A percentile compares a stretch with the other conserved stretches of the same genome.
These are phyloP conservation scores for Mechanitis mazaeus DNA, from an alignment of 2,888 invertebrate species.

Conservation along the genomic window DNA sequence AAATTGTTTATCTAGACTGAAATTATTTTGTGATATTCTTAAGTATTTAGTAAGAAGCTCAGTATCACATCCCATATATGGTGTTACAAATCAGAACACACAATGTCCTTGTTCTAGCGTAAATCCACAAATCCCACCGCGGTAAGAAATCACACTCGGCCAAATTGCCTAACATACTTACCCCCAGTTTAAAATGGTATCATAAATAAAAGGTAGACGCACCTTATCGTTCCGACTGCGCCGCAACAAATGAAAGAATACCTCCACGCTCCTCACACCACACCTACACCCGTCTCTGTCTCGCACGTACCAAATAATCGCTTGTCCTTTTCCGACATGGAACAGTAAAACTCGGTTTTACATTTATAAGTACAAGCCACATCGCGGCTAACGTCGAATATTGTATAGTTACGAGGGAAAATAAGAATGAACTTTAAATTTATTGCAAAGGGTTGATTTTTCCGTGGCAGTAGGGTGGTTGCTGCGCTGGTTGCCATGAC, in stretches of 20 bases:
- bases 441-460: slow-evolving; percentile 35
- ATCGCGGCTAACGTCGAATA: slow-evolving; percentile 36
- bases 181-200: slow-evolving; percentile 72
- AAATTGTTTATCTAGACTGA: too few relatives aligned
- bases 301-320: slow-evolving; percentile 28
- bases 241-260: slow-evolving; percentile 69
- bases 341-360: slow-evolving; percentile 66
- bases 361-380: slow-evolving; percentile 74
- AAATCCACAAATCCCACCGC: slow-evolving; percentile 38
- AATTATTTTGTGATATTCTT: too few relatives aligned
- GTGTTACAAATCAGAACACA: slow-evolving; percentile 22
- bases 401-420: slow-evolving; percentile 1
- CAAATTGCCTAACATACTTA: slow-evolving; percentile 62
- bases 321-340: slow-evolving; percentile 32
- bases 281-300: slow-evolving; percentile 31
- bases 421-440: slow-evolving; percentile 34
- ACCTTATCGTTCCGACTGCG: slow-evolving; percentile 60
- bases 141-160: slow-evolving; percentile 49
- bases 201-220: slow-evolving; percentile 72
- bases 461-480: slow-evolving; percentile 20
- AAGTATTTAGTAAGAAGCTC: too few relatives aligned
- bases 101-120: slow-evolving; percentile 36
- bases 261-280: slow-evolving; percentile 34
- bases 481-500: slow-evolving; percentile 47
- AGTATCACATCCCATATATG: too few relatives aligned